Evolutionary conservation across 2,888 invertebrate genomes (phyloP), one percentile per base, ranked within the genome.

Genomic region (Parnassius mnemosyne): DNA sequence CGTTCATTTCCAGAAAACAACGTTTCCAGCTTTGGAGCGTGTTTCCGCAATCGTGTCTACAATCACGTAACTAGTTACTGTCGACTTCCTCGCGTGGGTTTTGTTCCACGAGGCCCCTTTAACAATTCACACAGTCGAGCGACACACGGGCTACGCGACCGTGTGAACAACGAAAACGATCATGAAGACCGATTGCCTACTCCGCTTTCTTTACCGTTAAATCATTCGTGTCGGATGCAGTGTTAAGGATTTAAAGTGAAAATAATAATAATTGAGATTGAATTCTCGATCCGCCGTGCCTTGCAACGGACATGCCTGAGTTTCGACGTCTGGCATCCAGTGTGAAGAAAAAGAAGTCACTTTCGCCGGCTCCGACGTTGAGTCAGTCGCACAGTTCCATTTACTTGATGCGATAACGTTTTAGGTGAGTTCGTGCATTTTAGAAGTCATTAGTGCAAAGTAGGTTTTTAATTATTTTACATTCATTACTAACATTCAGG

Each of bases 351-450:
- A 91, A 91, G 87, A 83, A 85, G 79, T 72, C 75, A 70, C 76
- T 80, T 80, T 80, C 78, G 72, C 80, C 80, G 79, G 73, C 77
- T 78, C 74, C 71, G 72, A 71, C 68, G 71, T 75, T 77, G 77
- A 80, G 78, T 81, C 85, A 81, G 66, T 77, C 75, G 69, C 76
- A 76, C 77, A 75, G 78, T 85, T 89, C 77, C 79, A 79, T 79
- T 80, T 78, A 76, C 76, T 87, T 84, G 83, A 87, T 88, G 89
- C 86, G 90, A 87, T 90, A 91, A 89, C 83, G 75, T 85, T 90
- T 89, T 90, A 90, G 91, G 91, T 91, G 80, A 90, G 90, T 34
- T 34, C 7, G 34, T 87, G 69, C 70, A 70, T 76, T 77, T 79
- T 73, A 71, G 71, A 74, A 75, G 63, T 79, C 78, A 79, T 83